A percentile compares a stretch with the other conserved stretches of the same genome.
Evolutionary conservation across 2,888 invertebrate genomes (phyloP).

Genomic region (Hofmannophila pseudospretella): DNA sequence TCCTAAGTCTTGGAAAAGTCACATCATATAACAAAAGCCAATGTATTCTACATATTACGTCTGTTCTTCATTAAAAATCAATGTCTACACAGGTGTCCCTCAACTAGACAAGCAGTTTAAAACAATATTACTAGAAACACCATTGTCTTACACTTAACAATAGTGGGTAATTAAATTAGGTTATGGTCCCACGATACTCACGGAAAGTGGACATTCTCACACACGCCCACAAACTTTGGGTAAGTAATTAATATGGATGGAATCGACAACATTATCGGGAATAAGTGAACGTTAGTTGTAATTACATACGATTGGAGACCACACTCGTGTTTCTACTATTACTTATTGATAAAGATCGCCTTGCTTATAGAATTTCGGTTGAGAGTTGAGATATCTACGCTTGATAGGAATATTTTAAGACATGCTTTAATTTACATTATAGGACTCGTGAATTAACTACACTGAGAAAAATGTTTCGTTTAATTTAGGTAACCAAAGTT

Average conservation of each 20-base stretch:
- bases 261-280: conserved; percentile 20
- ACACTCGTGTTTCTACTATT: conserved; percentile 7
- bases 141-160: conserved; percentile 45
- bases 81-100: conserved; percentile 9
- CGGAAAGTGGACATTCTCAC: conserved; percentile 32
- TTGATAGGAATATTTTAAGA: too few species aligned
- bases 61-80: conserved; percentile 15
- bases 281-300: conserved; percentile 24
- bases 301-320: conserved; percentile 21
- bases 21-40: too few species aligned
- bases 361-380: too few species aligned
- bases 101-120: conserved; percentile 4
- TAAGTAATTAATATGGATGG: conserved; percentile 35
- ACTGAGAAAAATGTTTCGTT: too few species aligned
- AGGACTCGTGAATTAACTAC: too few species aligned
- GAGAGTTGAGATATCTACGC: too few species aligned
- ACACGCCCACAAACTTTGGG: conserved; percentile 26
- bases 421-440: too few species aligned
- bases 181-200: conserved; percentile 16
- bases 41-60: too few species aligned
- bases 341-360: conserved; percentile 3
- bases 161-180: conserved; percentile 47
- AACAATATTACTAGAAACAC: conserved; percentile 16
- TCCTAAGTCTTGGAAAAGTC: too few species aligned
- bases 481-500: too few species aligned